These are phyloP conservation scores for Aelia acuminata DNA, from an alignment of 2,888 invertebrate genomes.

Conservation along the genomic window DNA sequence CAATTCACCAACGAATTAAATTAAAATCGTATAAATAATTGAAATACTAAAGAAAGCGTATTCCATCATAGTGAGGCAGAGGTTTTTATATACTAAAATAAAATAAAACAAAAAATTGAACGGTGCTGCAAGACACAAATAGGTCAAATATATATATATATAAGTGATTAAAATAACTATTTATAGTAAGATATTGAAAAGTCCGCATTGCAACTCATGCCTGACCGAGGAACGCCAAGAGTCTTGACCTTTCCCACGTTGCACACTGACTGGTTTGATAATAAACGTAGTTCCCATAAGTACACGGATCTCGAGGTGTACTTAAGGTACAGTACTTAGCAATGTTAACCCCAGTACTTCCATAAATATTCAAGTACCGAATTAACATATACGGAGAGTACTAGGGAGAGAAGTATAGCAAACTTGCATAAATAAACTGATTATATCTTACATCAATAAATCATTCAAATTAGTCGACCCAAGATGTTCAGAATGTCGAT, in stretches of 20 bases:
- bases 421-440: constrained; percentile 28
- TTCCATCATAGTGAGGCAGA: neutral
- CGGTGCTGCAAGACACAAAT: neutral
- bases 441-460: constrained; percentile 10
- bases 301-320: constrained; percentile 7
- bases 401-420: neutral
- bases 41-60: neutral
- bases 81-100: neutral
- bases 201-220: neutral
- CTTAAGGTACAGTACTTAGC: neutral
- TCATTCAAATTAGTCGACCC: neutral
- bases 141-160: neutral
- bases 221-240: constrained; percentile 30
- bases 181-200: neutral
- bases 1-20: neutral
- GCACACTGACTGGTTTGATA: neutral
- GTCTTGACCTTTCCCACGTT: constrained; percentile 42
- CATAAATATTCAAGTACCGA: constrained; percentile 27
- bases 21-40: too few species aligned
- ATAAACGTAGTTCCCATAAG: constrained; percentile 29
- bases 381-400: neutral
- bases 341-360: constrained; percentile 1
- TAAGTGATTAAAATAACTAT: neutral
- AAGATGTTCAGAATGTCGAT: neutral
- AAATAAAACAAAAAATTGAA: neutral